These are phyloP conservation scores for Drosophila watanabei DNA, from an alignment of 1,140 invertebrate species.

Conservation along the genomic window DNA sequence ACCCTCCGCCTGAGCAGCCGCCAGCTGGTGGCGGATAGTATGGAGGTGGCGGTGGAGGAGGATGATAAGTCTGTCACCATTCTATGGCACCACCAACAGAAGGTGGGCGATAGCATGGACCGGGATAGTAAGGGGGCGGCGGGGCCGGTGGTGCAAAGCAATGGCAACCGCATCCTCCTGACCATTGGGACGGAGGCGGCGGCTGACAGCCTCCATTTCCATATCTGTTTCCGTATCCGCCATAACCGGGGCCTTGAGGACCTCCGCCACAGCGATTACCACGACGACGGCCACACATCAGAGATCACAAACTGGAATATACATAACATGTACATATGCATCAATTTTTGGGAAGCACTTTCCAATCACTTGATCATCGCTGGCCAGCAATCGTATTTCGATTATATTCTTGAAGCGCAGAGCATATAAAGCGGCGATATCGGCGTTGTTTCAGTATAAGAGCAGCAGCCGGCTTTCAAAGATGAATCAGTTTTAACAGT, in stretches of 20 bases:
- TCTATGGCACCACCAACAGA: not conserved
- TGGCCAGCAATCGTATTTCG: not conserved
- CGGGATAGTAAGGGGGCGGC: too few relatives aligned
- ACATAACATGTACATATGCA: not conserved
- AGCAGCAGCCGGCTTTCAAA: not conserved
- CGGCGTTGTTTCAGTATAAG: slow-evolving; percentile 6
- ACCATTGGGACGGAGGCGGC: not conserved
- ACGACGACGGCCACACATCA: slow-evolving; percentile 1
- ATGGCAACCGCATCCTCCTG: not conserved
- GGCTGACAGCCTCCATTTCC: not conserved
- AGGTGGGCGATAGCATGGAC: not conserved
- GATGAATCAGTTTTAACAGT: slow-evolving; percentile 9
- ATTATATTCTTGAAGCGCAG: slow-evolving; percentile 5
- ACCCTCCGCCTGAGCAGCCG: not conserved
- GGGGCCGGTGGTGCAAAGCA: too few relatives aligned
- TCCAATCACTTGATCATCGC: slow-evolving; percentile 9
- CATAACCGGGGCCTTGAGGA: not conserved
- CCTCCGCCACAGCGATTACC: not conserved
- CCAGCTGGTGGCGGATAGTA: not conserved
- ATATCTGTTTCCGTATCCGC: not conserved
- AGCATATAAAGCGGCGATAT: slow-evolving; percentile 2
- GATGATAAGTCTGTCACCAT: not conserved
- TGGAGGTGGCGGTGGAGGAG: not conserved
- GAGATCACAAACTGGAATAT: slow-evolving; percentile 4
- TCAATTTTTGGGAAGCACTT: not conserved